These are phyloP conservation scores for Lasioglossum pauxillum DNA, from an alignment of 2,888 invertebrate genomes.

Conservation along the genomic window DNA sequence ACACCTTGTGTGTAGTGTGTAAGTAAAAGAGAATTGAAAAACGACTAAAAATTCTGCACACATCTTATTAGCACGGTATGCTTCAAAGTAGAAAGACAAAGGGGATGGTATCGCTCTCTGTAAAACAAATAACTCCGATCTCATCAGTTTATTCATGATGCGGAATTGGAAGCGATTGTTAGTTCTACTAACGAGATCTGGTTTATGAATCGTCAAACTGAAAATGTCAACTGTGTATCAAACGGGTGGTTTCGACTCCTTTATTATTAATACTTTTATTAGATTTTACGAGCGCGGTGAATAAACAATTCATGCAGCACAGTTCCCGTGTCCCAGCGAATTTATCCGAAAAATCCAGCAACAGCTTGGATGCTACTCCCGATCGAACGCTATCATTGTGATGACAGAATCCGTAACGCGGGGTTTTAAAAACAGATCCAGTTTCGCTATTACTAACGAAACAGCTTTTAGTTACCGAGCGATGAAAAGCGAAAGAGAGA, in stretches of 20 bases:
- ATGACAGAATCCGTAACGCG: not conserved
- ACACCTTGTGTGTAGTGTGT: no score
- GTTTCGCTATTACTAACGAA: conserved; percentile 12
- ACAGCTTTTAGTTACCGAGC: not conserved
- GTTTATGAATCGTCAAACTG: not conserved
- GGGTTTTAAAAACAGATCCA: conserved; percentile 17
- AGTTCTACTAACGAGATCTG: not conserved
- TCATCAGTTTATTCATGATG: not conserved
- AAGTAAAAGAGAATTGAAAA: not conserved
- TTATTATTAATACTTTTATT: not conserved
- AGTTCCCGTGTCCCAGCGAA: not conserved
- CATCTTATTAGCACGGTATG: not conserved
- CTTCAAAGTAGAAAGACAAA: not conserved
- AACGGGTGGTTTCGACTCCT: not conserved
- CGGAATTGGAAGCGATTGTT: not conserved
- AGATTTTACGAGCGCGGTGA: not conserved
- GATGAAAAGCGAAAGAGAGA: not conserved
- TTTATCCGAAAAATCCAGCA: not conserved
- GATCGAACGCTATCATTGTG: not conserved
- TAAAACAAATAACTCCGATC: not conserved
- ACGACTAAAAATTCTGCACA: not conserved
- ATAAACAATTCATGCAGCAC: not conserved
- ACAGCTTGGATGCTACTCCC: not conserved
- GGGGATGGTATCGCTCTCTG: not conserved
- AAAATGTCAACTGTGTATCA: not conserved